Conservation (phyloP, 2,797 vertebrate genomes). For the Cuniculus paca region DNA sequence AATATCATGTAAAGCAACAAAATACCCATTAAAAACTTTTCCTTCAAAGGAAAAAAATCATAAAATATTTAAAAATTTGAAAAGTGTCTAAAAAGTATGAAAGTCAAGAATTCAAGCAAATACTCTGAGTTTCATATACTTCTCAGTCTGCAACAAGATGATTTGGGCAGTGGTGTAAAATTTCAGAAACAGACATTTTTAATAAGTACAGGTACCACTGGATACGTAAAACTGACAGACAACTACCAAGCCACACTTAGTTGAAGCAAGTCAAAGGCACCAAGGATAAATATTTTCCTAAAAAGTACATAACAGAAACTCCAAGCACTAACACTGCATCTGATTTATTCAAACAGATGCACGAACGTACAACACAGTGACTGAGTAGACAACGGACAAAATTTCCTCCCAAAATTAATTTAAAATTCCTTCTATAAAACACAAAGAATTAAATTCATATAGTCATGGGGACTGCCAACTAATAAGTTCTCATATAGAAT, state of each 20-base stretch:
- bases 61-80: background rate
- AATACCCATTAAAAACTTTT: background rate
- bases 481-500: background rate
- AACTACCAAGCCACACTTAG: background rate
- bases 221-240: background rate
- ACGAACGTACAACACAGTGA: background rate
- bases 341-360: conserved; percentile 30
- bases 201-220: background rate
- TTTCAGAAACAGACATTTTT: background rate
- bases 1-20: background rate
- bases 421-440: background rate
- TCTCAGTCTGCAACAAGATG: background rate
- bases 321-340: background rate
- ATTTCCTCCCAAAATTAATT: background rate
- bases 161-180: background rate
- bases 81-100: background rate
- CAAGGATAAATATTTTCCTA: background rate
- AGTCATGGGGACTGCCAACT: background rate
- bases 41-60: background rate
- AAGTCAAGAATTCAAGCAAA: conserved; percentile 8
- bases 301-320: background rate
- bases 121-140: background rate
- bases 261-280: background rate
- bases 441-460: background rate
- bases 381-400: background rate